A percentile compares a stretch with the other conserved stretches of the same genome.
These are phyloP conservation scores for Formicarius rufipectus DNA, from an alignment of 2,113 vertebrate species.

Conservation along the genomic window DNA sequence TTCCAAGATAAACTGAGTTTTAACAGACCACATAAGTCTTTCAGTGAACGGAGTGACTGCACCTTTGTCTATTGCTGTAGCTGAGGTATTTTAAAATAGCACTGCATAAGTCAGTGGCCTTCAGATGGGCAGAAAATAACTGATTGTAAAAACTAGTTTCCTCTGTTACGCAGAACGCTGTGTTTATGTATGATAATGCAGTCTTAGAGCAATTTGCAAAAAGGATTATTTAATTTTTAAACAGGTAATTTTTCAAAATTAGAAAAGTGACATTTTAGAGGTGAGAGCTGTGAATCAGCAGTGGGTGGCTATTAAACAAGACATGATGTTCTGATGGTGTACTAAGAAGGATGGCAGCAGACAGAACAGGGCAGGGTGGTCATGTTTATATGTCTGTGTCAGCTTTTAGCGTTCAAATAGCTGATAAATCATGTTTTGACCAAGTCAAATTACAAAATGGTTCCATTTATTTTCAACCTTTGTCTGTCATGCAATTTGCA, in stretches of 20 bases:
- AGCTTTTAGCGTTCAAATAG: neutral
- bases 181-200: neutral
- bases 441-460: neutral
- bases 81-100: neutral
- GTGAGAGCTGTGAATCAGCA: neutral
- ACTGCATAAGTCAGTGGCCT: neutral
- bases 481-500: neutral
- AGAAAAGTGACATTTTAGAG: neutral
- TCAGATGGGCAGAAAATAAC: neutral
- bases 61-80: neutral
- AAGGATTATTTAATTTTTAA: neutral
- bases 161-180: neutral
- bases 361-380: neutral
- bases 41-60: neutral
- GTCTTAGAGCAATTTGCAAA: neutral
- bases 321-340: accelerated
- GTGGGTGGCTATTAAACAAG: neutral
- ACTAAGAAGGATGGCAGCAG: neutral
- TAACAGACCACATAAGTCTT: neutral
- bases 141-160: neutral
- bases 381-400: neutral
- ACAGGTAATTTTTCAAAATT: neutral
- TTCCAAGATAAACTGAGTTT: neutral
- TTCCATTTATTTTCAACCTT: neutral
- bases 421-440: neutral